Base-by-base conservation (phyloP, 2,113 vertebrate genomes). In the Lepisosteus osseus region DNA sequence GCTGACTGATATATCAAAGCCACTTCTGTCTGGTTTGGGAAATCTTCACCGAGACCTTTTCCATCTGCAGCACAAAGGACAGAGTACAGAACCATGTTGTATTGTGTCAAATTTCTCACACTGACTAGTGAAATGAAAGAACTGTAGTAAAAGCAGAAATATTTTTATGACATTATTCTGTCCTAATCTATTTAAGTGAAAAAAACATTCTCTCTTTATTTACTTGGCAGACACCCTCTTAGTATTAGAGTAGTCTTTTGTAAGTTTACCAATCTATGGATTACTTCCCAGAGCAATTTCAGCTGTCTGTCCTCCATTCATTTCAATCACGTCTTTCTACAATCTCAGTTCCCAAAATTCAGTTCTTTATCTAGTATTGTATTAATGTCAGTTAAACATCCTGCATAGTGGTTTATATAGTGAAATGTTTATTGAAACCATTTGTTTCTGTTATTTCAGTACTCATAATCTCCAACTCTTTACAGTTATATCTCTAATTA, bases 1-100 rank as follows among this genome's bases (percentile, higher is more conserved):
- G 89, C 91, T 7, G 91, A 92, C 67, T 93, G 92, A 86, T 93
- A 93, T 79, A 93, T 87, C 70, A 91, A 68, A 14, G 87, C 83
- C 85, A 89, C 87, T 77, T 91, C 87, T 0, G 82, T 84, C 45
- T 90, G 86, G 59, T 73, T 87, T 67, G 88, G 89, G 76, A 78
- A 78, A 14, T 77, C 84, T 56, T 84, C 84, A 6, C 71, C 75
- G 62, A 72, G 72, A 55, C 11, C 41, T 56, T 80, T 73, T 41
- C 77, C 83, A 65, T 86, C 88, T 91, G 77, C 3, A 66, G 45
- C 66, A 59, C 9, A 29, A 57, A 55, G 40, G 7, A 66, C 42
- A 67, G 14, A 69, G 11, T 9, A 51, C 47, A 51, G 9, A 51
- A 67, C 44, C 3, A 54, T 43, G 17, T 47, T n/a, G 5, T 14